phyloP scores from a whole-genome alignment of 2,113 vertebrate genomes.

The Otolemur garnettii region DNA sequence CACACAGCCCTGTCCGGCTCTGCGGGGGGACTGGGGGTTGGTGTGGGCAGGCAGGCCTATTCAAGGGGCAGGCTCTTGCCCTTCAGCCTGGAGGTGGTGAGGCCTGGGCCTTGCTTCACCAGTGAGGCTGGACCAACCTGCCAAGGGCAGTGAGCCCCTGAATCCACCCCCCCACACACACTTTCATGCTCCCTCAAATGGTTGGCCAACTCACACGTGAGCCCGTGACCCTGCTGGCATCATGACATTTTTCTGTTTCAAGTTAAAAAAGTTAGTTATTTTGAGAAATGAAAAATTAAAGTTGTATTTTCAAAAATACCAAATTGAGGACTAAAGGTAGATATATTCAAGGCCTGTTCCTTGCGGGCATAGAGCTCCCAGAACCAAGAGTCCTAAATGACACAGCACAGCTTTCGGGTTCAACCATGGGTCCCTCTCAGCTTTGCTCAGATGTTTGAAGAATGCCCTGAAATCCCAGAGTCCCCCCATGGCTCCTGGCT shows the following conservation, averaged over 20 bases:
- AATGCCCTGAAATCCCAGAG: not conserved
- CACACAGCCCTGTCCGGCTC: not conserved
- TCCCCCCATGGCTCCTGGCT: fast-evolving
- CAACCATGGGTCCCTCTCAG: fast-evolving
- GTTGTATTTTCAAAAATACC: not conserved
- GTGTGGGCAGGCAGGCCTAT: not conserved
- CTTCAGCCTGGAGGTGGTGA: not conserved
- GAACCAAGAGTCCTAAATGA: not conserved
- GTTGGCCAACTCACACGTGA: fast-evolving
- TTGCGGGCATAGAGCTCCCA: not conserved
- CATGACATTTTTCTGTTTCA: not conserved
- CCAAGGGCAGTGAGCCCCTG: not conserved
- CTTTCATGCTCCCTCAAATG: not conserved
- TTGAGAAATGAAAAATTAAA: not conserved
- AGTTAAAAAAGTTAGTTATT: constrained; percentile 14
- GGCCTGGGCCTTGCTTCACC: not conserved
- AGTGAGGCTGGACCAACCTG: fast-evolving
- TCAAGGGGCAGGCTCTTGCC: fast-evolving
- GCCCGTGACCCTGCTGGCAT: not conserved
- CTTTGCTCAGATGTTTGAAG: not conserved
- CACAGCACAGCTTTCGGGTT: not conserved
- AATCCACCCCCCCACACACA: not conserved
- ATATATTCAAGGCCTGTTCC: too few species aligned
- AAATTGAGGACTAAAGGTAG: fast-evolving
- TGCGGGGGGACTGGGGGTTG: not conserved